Evolutionary conservation across 2,888 invertebrate species (phyloP).

Genomic region (Gastrophysa polygoni): DNA sequence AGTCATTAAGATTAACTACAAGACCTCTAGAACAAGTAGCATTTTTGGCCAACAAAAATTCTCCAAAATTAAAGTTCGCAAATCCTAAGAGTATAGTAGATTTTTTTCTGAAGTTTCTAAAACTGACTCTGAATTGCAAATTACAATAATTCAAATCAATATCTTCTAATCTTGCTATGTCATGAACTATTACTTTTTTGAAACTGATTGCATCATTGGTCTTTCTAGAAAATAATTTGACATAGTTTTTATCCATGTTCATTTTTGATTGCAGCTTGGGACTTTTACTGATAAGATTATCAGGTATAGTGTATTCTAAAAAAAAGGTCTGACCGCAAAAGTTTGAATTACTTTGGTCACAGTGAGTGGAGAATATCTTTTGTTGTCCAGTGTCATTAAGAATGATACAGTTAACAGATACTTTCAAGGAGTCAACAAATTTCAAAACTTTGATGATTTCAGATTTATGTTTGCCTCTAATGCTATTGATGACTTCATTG

Average conservation of each 20-base stretch:
- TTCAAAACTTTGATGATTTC: slow-evolving; percentile 39
- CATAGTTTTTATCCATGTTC: slow-evolving; percentile 51
- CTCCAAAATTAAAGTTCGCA: slow-evolving; percentile 55
- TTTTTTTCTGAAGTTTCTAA: slow-evolving; percentile 58
- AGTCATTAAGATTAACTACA: slow-evolving; percentile 54
- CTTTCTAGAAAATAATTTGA: slow-evolving; percentile 55
- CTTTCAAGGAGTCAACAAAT: slow-evolving; percentile 58
- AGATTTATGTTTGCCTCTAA: slow-evolving; percentile 33
- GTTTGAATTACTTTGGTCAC: slow-evolving; percentile 23
- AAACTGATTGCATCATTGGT: slow-evolving; percentile 53
- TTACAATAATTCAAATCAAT: slow-evolving; percentile 49
- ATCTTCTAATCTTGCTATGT: slow-evolving; percentile 52
- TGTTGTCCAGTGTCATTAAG: slow-evolving; percentile 59
- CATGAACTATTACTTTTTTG: slow-evolving; percentile 58
- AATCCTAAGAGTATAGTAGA: slow-evolving; percentile 56
- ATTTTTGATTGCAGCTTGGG: slow-evolving; percentile 45
- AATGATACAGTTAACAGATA: slow-evolving; percentile 56
- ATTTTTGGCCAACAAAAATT: slow-evolving; percentile 51
- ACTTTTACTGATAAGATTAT: slow-evolving; percentile 44
- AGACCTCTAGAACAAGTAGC: slow-evolving; percentile 56
- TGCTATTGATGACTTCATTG: slow-evolving; percentile 33
- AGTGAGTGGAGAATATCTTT: slow-evolving; percentile 48
- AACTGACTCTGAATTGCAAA: slow-evolving; percentile 58
- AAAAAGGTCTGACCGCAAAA: slow-evolving; percentile 54
- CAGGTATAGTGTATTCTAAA: slow-evolving; percentile 58